Evolutionary conservation across 2,797 vertebrate species (phyloP).

Genomic region (Epinephelus malabaricus): DNA sequence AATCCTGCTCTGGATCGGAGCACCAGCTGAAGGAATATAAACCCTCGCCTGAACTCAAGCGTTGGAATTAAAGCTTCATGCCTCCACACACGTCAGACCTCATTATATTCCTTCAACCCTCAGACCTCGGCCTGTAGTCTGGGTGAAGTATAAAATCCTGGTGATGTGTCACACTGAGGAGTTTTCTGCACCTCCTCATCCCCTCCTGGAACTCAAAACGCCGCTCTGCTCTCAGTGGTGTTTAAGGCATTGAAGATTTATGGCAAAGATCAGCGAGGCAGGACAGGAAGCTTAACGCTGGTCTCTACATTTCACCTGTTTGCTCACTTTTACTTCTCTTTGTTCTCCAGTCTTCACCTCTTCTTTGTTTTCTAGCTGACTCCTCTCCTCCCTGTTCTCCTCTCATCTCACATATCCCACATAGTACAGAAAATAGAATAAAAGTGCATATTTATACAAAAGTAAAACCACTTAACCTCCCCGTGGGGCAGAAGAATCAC

Average conservation of each 20-base stretch:
- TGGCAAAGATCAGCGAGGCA: background rate
- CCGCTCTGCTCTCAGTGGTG: background rate
- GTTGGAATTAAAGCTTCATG: background rate
- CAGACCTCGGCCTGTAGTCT: background rate
- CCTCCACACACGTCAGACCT: slow-evolving; percentile 12
- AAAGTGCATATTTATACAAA: no score
- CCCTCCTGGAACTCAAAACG: background rate
- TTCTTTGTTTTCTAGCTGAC: background rate
- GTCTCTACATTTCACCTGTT: background rate
- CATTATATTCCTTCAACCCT: slow-evolving; percentile 15
- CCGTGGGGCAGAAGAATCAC: no score
- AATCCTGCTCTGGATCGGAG: background rate
- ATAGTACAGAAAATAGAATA: no score
- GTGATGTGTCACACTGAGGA: background rate
- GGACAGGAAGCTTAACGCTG: slow-evolving; percentile 8
- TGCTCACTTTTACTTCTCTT: background rate
- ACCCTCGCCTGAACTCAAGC: background rate
- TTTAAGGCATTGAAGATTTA: background rate
- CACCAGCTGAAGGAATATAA: background rate
- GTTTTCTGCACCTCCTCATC: background rate
- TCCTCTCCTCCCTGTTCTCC: background rate
- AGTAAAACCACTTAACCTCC: no score
- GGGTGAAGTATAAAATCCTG: background rate
- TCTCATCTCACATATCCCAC: background rate
- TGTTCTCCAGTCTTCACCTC: background rate